Base-by-base conservation (phyloP, 2,113 vertebrate genomes). In the Hippocampus zosterae region DNA sequence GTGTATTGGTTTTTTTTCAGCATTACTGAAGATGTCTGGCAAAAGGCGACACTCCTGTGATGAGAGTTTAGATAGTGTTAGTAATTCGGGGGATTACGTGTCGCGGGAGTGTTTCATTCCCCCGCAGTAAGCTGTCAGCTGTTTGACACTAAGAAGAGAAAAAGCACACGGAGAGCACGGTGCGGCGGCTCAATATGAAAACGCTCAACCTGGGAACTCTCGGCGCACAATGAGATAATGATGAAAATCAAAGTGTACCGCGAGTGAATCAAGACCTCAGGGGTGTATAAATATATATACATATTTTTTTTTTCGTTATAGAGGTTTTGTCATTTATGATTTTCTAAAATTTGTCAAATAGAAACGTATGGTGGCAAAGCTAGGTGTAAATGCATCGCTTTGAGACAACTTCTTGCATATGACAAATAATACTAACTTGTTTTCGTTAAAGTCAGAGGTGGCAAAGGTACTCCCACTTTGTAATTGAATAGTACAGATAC, bases 191-290 rank as follows among this genome's bases (percentile, higher is more conserved):
- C 57, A 19, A 85, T 82, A 82, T 72, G 74, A 84, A 89, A 84
- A 74, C 80, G 74, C 75, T 88, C 81, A 74, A 88, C 74, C 79
- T 83, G 77, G 80, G 77, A 77, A 83, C 77, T 80, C 68, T 67
- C 78, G 55, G 76, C 76, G 74, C 72, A 82, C 86, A 83, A 76
- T 79, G 80, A 84, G 84, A 85, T 88, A 81, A 84, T 78, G 74
- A 86, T 77, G 84, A 81, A 77, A 79, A 73, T 73, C 68, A 79
- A 60, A 74, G 70, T 70, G 63, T 53, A 78, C 81, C 76, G 78
- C 74, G 64, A 77, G 64, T 67, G 71, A 84, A 85, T 85, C 74
- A 77, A 82, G 65, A 62, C 50, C 74, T 74, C 29, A 37, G 33
- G 33, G 33, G 33, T 6, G 5, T 6, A 37, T 37, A 6, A 33